Evolutionary conservation across 1,140 invertebrate species (phyloP), one percentile per base, ranked within the genome.

Genomic region (Proctacanthus coquilletti): DNA sequence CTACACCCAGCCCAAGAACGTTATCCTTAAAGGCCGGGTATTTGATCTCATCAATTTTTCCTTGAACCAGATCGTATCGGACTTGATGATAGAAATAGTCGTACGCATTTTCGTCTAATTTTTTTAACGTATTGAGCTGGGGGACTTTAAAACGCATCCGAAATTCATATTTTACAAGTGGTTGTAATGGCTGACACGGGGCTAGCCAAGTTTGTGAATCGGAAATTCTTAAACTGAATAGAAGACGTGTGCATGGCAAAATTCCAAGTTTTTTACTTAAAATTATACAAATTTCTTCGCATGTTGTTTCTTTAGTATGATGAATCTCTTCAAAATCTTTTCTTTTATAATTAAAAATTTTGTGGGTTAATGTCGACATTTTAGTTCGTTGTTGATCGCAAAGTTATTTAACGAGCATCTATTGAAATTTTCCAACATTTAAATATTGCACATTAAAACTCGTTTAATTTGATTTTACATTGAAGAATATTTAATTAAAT

Each of bases 61-160:
- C 82, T 30, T 80, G 66, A 23, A 85, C 62, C 13, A 89, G 74
- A 69, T 88, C 85, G 50, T 70, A 66, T 23, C 80, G 64, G 20
- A 77, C 77, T 75, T 92, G 87, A 58, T 77, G 72, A 57, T 85
- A 91, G 54, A 80, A 82, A 61, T 87, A 91, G 48, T 85, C 71
- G 51, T 84, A 86, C 10, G 84, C 77, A 36, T 71, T 70, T 17
- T 60, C 45, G 63, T 89, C 85, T 23, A 80, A 60, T 38, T 69
- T 67, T 42, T 72, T 72, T 11, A 89, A 56, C 38, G 68, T 65
- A 20, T 66, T 62, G 30, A 84, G 51, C 5, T 52, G 43, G 2
- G 58, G 61, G 15, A 78, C 73, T 58, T 80, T 84, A 49, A 79
- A 87, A 42, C 84, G 67, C 42, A 89, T 66, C 37, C 83, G 68